Evolutionary conservation across 2,888 invertebrate species (phyloP), one percentile per base, ranked within the genome.

Genomic region (Xanthia togata): DNA sequence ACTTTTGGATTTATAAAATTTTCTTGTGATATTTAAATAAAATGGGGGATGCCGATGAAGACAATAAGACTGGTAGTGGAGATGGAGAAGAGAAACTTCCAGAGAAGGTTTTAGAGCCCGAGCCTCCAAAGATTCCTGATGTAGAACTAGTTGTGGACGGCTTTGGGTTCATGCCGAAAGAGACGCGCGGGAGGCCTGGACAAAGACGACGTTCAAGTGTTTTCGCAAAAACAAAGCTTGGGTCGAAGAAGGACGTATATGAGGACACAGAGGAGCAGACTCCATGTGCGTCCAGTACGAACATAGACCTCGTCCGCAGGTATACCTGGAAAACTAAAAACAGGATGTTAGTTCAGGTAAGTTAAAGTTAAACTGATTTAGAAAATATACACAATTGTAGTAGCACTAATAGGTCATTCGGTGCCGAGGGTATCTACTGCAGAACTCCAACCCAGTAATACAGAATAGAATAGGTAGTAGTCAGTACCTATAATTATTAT

Each of bases 241-340:
- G 64, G 26, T 41, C 68, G 4, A 50, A 73, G 20, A 53, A 38
- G 1, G 31, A 59, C 0, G 91, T 90, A 69, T 73, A 90, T 0
- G 73, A 63, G 0, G 72, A 88, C 82, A 89, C 89, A 63, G 85
- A 92, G 78, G 26, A 84, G 70, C 80, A 93, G 89, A 90, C 92
- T 90, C 92, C 94, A 74, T 91, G 96, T 88, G 89, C 94, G 87
- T 96, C 96, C 0, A 96, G 95, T 79, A 92, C 93, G 0, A 95
- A 96, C 73, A 94, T 95, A 11, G 94, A 96, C 62, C 91, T 96
- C 0, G 97, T 98, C 0, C 94, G 97, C 79, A 92, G 98, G 79
- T 98, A 97, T 90, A 98, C 98, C 0, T 97, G 98, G 96, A 97
- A 93, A 74, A 98, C 98, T 82, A 96, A 95, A 77, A 97, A 97